These are phyloP conservation scores for Phymatocera aterrima DNA, from an alignment of 2,888 invertebrate genomes.

Conservation along the genomic window DNA sequence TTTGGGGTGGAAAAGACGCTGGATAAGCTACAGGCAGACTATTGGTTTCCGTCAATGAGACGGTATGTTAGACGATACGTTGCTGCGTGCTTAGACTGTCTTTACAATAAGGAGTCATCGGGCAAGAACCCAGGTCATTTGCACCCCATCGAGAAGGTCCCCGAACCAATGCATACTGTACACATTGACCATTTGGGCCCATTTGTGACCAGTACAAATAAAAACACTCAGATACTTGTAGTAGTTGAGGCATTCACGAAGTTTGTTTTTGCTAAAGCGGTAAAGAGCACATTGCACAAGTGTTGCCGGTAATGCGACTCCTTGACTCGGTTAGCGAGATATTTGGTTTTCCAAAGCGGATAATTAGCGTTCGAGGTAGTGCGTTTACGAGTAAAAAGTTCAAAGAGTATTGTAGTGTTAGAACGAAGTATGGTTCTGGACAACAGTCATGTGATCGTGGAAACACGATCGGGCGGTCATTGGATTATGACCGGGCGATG, in stretches of 20 bases:
- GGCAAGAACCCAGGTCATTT: conserved; percentile 47
- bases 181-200: conserved; percentile 52
- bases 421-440: too few species aligned
- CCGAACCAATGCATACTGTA: conserved; percentile 50
- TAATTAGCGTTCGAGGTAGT: conserved; percentile 47
- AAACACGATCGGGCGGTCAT: too few species aligned
- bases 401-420: conserved; percentile 45
- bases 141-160: conserved; percentile 49
- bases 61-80: conserved; percentile 51
- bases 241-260: conserved; percentile 46
- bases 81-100: conserved; percentile 52
- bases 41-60: conserved; percentile 57
- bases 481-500: too few species aligned
- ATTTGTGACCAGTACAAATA: conserved; percentile 46
- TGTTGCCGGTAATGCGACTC: conserved; percentile 32
- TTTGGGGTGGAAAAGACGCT: conserved; percentile 53
- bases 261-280: conserved; percentile 42
- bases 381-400: conserved; percentile 49
- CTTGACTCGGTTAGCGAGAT: not conserved
- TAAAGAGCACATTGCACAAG: conserved; percentile 45
- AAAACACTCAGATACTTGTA: conserved; percentile 44
- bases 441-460: too few species aligned
- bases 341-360: not conserved
- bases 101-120: conserved; percentile 47
- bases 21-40: conserved; percentile 47